Conservation (phyloP, 1,140 invertebrate species). For the Hycleus cichorii region DNA sequence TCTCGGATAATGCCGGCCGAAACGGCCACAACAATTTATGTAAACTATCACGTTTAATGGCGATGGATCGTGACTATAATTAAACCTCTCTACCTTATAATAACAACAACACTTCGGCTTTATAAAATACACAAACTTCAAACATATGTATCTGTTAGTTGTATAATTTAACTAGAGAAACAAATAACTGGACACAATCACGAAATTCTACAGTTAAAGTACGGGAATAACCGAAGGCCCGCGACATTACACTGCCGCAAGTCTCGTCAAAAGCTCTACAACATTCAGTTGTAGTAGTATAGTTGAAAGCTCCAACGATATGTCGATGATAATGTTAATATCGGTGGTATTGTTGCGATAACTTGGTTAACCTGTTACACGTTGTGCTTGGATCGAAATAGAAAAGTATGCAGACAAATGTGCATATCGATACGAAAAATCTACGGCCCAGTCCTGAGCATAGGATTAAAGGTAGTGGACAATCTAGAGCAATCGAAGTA, state of each 20-base stretch:
- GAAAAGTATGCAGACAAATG: conserved; percentile 57
- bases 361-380: conserved; percentile 19
- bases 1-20: background rate
- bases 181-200: conserved; percentile 6
- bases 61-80: too few species aligned
- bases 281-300: conserved; percentile 17
- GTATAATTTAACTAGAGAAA: conserved; percentile 1
- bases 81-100: too few species aligned
- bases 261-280: conserved; percentile 7
- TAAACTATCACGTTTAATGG: too few species aligned
- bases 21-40: too few species aligned
- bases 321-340: conserved; percentile 16
- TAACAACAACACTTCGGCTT: too few species aligned
- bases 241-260: conserved; percentile 3
- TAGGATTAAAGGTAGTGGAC: conserved; percentile 40
- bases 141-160: background rate
- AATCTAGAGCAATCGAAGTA: conserved; percentile 45
- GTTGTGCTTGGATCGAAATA: too few species aligned
- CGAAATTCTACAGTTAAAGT: conserved; percentile 3
- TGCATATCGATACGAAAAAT: conserved; percentile 56
- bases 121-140: too few species aligned
- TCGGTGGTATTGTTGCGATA: conserved; percentile 3
- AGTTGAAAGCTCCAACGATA: conserved; percentile 23
- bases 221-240: background rate
- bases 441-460: conserved; percentile 50